A percentile compares a stretch with the other conserved stretches of the same genome.
These are phyloP conservation scores for Colletes collaris DNA, from an alignment of 2,888 invertebrate species.

Conservation along the genomic window DNA sequence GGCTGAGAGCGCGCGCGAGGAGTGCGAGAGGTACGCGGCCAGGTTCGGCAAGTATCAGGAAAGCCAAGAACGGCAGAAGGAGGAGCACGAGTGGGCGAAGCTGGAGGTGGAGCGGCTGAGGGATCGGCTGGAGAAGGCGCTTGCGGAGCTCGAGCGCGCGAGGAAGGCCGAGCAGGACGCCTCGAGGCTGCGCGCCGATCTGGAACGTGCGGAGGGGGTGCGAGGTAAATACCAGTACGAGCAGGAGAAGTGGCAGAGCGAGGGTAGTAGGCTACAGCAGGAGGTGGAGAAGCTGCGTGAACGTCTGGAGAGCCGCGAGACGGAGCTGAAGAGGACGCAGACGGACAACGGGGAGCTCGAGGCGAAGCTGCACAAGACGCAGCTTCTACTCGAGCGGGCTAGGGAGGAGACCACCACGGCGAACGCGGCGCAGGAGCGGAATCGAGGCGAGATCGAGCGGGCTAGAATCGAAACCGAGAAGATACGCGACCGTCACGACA, in stretches of 20 bases:
- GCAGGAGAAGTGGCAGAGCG: conserved; percentile 87
- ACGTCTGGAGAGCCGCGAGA: conserved; percentile 89
- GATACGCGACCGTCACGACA: conserved; percentile 93
- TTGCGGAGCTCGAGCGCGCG: conserved; percentile 90
- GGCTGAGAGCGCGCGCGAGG: conserved; percentile 91
- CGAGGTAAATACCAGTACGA: conserved; percentile 92
- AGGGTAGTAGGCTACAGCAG: conserved; percentile 84
- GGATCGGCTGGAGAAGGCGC: conserved; percentile 91
- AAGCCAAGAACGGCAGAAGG: conserved; percentile 87
- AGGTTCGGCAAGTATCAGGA: conserved; percentile 91
- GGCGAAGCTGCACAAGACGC: conserved; percentile 90
- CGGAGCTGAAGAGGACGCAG: conserved; percentile 88
- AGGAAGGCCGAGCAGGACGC: conserved; percentile 89
- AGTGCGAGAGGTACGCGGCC: conserved; percentile 89
- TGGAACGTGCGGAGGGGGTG: conserved; percentile 90
- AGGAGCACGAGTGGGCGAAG: conserved; percentile 91
- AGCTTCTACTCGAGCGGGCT: conserved; percentile 91
- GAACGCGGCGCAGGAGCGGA: conserved; percentile 90
- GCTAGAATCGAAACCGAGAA: conserved; percentile 95
- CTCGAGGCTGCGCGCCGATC: conserved; percentile 87
- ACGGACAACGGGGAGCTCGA: conserved; percentile 89
- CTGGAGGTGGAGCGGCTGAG: conserved; percentile 92
- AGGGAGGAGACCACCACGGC: conserved; percentile 91
- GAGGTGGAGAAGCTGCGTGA: conserved; percentile 89
- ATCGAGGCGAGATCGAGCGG: conserved; percentile 91